Evolutionary conservation across 37 sponge, comb jelly and placozoan species (phyloP), one percentile per base, ranked within the genome.

Genomic region (Spongilla lacustris): DNA sequence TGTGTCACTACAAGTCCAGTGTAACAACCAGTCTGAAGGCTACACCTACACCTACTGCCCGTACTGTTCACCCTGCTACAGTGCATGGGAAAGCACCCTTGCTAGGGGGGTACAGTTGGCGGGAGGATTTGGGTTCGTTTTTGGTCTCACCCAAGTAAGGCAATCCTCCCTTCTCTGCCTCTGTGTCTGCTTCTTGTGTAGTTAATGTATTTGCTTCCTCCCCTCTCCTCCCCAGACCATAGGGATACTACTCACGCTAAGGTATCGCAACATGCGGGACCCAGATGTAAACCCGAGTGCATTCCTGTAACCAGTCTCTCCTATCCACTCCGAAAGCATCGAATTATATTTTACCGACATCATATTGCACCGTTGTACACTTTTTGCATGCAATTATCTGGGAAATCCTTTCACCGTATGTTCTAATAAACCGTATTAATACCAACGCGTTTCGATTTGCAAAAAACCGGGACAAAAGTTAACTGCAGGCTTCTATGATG

Each of bases 181-280:
- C 50, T 79, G 36, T 81, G 37, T 21, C 33, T 27, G 69, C 67
- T 27, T 46, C 0, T 28, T 66, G 68, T 66, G 27, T 66, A 14
- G 2, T 1, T 66, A 1, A 37, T 29, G 36, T 68, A 17, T 58
- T 17, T 17, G 11, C 36, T 32, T 26, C 24, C 36, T 33, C 29
- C 33, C 9, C 27, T 68, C 21, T 26, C 36, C 41, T 26, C 24
- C 36, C 28, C 29, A 95, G 96, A 37, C 92, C 0, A 48, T 86
- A 0, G 93, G 93, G 0, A 88, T 97, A n/a, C 22, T 97, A 0
- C 36, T 97, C n/a, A 82, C 95, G 0, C 84, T 83, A 67, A 70
- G 87, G 35, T 94, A 92, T 71, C 80, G 97, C 28, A 97, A 97
- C 77, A 80, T 78, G 27, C 94, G 90, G 48, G 95, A 97, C 33